Conservation (phyloP, 1,140 invertebrate genomes). For the Micrasema longulum region DNA sequence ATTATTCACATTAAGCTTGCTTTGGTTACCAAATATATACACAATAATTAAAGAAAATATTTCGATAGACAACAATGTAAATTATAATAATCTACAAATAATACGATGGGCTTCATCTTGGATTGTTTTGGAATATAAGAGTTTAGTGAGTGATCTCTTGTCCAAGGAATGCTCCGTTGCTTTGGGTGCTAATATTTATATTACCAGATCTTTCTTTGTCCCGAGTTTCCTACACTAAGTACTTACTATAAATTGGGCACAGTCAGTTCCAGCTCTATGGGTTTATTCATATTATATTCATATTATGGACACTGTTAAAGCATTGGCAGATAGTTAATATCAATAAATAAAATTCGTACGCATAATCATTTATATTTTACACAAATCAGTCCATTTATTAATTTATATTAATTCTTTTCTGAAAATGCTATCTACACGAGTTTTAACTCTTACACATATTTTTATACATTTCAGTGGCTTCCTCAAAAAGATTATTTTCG, state of each 20-base stretch:
- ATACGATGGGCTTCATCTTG: constrained; percentile 29
- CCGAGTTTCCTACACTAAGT: constrained; percentile 44
- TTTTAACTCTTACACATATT: constrained; percentile 45
- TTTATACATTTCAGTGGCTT: constrained; percentile 52
- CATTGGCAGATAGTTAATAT: constrained; percentile 53
- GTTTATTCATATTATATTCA: constrained; percentile 30
- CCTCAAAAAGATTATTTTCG: constrained; percentile 30
- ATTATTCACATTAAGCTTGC: constrained; percentile 49
- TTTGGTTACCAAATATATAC: constrained; percentile 47
- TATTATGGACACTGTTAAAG: constrained; percentile 51
- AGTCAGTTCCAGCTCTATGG: constrained; percentile 48
- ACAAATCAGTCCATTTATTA: constrained; percentile 55
- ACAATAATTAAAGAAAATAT: constrained; percentile 36
- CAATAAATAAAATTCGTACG: constrained; percentile 51
- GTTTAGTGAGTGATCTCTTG: neutral
- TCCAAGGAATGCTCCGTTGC: constrained; percentile 2
- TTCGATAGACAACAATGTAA: constrained; percentile 40
- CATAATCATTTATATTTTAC: constrained; percentile 52
- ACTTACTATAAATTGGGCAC: constrained; percentile 50
- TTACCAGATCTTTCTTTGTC: constrained; percentile 42
- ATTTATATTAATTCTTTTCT: constrained; percentile 52
- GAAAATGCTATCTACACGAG: constrained; percentile 54
- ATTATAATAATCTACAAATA: constrained; percentile 35
- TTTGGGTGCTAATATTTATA: constrained; percentile 10
- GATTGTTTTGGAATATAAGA: neutral